Evolutionary conservation across 2,888 invertebrate genomes (phyloP), one percentile per base, ranked within the genome.

Genomic region (Eristalis tenax): DNA sequence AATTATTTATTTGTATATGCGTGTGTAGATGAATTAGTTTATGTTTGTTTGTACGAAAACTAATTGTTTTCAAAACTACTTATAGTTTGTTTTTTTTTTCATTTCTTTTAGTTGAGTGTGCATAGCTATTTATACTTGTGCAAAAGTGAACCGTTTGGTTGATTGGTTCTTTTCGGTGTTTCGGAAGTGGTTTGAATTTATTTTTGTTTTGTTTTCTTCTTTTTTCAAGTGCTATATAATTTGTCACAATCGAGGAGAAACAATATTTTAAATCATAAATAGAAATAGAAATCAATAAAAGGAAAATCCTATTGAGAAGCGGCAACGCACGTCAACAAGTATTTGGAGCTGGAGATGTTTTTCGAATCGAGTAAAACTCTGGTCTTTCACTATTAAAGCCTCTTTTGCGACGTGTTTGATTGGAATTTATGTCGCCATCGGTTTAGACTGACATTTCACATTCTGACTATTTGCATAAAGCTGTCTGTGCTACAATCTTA

Each of bases 171-270:
- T 26, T 23, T 59, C 26, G 59, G 59, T 15, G 59, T 26, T 65
- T 69, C 26, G 59, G 23, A 1, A 32, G 40, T 76, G 26, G 35
- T 73, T 57, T 40, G 35, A 75, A 64, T 28, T 56, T 35, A 57
- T 26, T 75, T 38, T 32, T 32, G 4, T 32, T 28, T 28, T 28
- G 5, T 28, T 28, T 28, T 28, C 28, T 28, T 28, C 28, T 28
- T 28, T 28, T 28, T 32, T 8, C 32, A n/a, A 28, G 61, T 56
- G 68, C 65, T 56, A 64, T 65, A 76, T 59, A 85, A 74, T 85
- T 81, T 81, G 85, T 74, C 85, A 81, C 81, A 81, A 81, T 77
- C 57, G 59, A 81, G 81, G 77, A 81, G 81, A 85, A 50, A 18
- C 50, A 18, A 63, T 66, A 65, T 28, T 61, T 69, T 43, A 28